Evolutionary conservation across 2,888 invertebrate genomes (phyloP).

Genomic region (Terebella lapidaria): DNA sequence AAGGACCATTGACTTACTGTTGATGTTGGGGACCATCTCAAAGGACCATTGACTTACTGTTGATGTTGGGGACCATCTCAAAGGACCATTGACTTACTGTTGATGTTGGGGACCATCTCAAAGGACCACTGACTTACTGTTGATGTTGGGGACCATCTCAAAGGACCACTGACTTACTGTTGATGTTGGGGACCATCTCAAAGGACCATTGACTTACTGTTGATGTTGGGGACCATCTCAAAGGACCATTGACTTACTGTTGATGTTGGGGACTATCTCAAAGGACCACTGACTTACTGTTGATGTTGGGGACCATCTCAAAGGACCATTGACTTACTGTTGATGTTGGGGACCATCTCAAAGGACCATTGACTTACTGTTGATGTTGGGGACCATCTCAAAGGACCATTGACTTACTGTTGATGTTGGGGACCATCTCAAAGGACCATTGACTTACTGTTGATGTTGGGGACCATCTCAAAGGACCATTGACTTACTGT

Average conservation of each 20-base stretch:
- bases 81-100: neutral
- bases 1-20: too few species aligned
- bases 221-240: neutral
- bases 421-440: neutral
- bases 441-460: neutral
- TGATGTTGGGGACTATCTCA: neutral
- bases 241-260: neutral
- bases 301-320: neutral
- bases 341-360: neutral
- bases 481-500: conserved; percentile 15
- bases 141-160: conserved; percentile 3
- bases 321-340: neutral
- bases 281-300: neutral
- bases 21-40: too few species aligned
- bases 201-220: neutral
- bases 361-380: neutral
- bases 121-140: neutral
- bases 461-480: neutral
- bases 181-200: neutral
- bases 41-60: too few species aligned
- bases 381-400: neutral
- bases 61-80: neutral
- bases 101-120: neutral
- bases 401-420: neutral
- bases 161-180: neutral